Evolutionary conservation across 2,888 invertebrate species (phyloP), one percentile per base, ranked within the genome.

Genomic region (Dorcus parallelipipedus): DNA sequence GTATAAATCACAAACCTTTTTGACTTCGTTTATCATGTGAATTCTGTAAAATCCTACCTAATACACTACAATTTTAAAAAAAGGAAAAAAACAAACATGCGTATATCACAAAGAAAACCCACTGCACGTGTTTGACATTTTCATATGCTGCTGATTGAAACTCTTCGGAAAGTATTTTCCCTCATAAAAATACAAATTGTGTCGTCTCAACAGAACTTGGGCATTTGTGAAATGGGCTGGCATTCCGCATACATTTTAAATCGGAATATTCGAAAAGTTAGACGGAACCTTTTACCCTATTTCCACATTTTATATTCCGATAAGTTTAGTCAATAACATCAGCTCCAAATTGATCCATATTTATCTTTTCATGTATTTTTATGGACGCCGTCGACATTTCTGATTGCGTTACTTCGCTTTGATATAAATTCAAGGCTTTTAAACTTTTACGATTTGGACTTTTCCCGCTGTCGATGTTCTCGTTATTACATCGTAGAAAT

Each of bases 291-390:
- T 64, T 64, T 63, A 63, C 63, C 64, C 64, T 45, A 64, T 64
- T 63, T 64, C 64, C 63, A 64, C 61, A 59, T 64, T 64, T 64
- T 63, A 64, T 63, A 64, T 64, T 64, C 61, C 61, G 59, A 59
- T 61, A 61, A 64, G 63, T 56, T 61, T 45, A 55, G 39, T 53
- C 41, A 38, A 42, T 49, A 38, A 39, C 10, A 26, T 56, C 56
- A 38, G 50, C 42, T 42, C 42, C 39, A 52, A 56, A 56, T 56
- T 56, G 56, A 56, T 53, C 53, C 51, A 52, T 42, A 54, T 56
- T 56, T 56, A 52, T 52, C 52, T 52, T 52, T 40, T 38, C 14
- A 20, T 14, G n/a, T 20, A 9, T 33, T 14, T 48, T n/a, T 20
- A 48, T 48, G 26, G 17, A 26, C 8, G 48, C 7, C 48, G 10